Percentiles rank a stretch among this genome's conserved stretches.
These are phyloP conservation scores for Danio rerio DNA, from an alignment of 2,113 vertebrate species.

Conservation along the genomic window DNA sequence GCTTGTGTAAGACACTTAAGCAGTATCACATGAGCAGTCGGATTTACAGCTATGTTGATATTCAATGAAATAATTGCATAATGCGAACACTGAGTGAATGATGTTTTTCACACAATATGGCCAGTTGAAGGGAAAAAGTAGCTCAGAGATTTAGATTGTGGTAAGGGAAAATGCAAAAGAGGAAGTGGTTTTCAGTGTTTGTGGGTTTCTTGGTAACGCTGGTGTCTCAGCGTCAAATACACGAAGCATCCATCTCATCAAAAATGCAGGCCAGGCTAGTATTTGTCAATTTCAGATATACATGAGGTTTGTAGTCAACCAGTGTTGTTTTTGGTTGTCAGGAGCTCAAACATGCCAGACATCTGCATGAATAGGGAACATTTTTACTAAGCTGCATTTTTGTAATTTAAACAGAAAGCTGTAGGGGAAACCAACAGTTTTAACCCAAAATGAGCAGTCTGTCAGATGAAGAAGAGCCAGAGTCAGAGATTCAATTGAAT, in stretches of 20 bases:
- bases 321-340: too few relatives aligned
- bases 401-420: too few relatives aligned
- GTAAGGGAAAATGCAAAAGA: neutral
- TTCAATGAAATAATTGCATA: neutral
- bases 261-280: neutral
- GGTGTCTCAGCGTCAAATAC: neutral
- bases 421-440: too few relatives aligned
- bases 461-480: too few relatives aligned
- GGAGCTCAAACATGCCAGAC: too few relatives aligned
- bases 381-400: too few relatives aligned
- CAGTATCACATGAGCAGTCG: neutral
- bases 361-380: too few relatives aligned
- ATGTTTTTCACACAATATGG: neutral
- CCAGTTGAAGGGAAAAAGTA: neutral
- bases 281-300: neutral
- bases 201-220: conserved; percentile 8
- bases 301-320: too few relatives aligned
- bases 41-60: neutral
- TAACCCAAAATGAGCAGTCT: too few relatives aligned
- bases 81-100: neutral
- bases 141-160: neutral
- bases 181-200: conserved; percentile 28
- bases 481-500: too few relatives aligned
- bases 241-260: neutral
- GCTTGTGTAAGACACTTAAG: conserved; percentile 32